Evolutionary conservation across 92 coral and sea anemone genomes (phyloP).

Genomic region (Epizoanthus stellaris): DNA sequence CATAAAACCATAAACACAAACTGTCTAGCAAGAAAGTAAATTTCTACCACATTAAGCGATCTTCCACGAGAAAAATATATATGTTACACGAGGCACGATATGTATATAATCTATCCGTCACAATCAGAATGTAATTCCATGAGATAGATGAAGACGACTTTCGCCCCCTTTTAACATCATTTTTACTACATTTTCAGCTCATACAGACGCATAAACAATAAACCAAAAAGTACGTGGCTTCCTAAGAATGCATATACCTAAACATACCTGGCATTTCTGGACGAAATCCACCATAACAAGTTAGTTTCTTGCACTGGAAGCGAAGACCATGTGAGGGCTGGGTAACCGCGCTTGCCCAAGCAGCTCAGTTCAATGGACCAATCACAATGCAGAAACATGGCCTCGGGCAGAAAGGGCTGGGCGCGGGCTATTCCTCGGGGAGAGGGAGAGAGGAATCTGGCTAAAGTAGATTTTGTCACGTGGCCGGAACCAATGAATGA

Average conservation of each 20-base stretch:
- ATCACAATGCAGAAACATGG: not conserved
- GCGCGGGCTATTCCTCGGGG: too few species aligned
- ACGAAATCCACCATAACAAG: not conserved
- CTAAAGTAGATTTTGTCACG: too few species aligned
- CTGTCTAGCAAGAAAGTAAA: too few species aligned
- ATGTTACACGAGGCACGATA: too few species aligned
- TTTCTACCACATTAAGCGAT: too few species aligned
- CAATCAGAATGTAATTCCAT: too few species aligned
- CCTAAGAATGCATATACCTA: not conserved
- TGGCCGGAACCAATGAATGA: too few species aligned
- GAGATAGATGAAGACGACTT: not conserved
- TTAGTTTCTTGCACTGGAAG: not conserved
- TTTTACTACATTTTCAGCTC: not conserved
- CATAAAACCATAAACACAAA: too few species aligned
- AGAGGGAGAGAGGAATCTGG: too few species aligned
- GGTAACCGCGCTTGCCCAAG: not conserved
- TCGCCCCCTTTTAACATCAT: not conserved
- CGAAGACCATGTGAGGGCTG: conserved; percentile 23
- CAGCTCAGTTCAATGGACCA: not conserved
- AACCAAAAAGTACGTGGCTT: not conserved
- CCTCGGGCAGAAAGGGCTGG: too few species aligned
- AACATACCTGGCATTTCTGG: conserved; percentile 1
- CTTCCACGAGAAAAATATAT: too few species aligned
- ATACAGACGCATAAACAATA: not conserved
- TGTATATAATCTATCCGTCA: too few species aligned